Conservation (phyloP, 1,140 invertebrate species). For the Archegozetes longisetosus region DNA sequence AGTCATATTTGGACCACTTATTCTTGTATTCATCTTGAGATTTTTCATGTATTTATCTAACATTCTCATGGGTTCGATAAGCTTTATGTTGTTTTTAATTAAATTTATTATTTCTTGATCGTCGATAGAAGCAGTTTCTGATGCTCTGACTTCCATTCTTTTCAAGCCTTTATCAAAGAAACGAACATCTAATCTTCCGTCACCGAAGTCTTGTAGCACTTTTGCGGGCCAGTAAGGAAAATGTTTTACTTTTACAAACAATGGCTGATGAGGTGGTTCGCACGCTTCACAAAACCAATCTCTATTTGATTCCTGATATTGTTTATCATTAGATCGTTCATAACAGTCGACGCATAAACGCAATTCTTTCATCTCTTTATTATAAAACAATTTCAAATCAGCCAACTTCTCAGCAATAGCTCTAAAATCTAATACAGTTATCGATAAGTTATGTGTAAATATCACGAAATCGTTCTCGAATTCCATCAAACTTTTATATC, state of each 20-base stretch:
- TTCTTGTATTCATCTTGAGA: no score
- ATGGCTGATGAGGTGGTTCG: constrained; percentile 53
- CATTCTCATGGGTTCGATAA: not conserved
- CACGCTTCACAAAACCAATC: constrained; percentile 71
- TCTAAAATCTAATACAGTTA: constrained; percentile 46
- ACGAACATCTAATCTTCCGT: constrained; percentile 23
- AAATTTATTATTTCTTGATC: not conserved
- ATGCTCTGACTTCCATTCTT: not conserved
- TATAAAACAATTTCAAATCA: constrained; percentile 45
- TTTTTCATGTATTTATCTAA: not conserved
- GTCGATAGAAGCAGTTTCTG: not conserved
- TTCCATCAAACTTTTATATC: not conserved
- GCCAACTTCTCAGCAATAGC: constrained; percentile 36
- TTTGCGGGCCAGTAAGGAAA: constrained; percentile 76
- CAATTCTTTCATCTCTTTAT: constrained; percentile 49
- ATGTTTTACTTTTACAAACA: constrained; percentile 65
- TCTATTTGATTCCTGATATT: constrained; percentile 38
- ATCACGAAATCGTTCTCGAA: constrained; percentile 35
- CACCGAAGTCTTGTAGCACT: constrained; percentile 43
- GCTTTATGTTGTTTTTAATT: not conserved
- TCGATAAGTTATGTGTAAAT: constrained; percentile 44
- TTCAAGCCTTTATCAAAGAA: not conserved
- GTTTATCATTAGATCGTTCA: constrained; percentile 39
- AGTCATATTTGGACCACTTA: no score
- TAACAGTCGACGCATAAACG: constrained; percentile 52